Percentiles rank a stretch among this genome's conserved stretches.
These are phyloP conservation scores for Mayetiola destructor DNA, from an alignment of 2,888 invertebrate genomes.

Conservation along the genomic window DNA sequence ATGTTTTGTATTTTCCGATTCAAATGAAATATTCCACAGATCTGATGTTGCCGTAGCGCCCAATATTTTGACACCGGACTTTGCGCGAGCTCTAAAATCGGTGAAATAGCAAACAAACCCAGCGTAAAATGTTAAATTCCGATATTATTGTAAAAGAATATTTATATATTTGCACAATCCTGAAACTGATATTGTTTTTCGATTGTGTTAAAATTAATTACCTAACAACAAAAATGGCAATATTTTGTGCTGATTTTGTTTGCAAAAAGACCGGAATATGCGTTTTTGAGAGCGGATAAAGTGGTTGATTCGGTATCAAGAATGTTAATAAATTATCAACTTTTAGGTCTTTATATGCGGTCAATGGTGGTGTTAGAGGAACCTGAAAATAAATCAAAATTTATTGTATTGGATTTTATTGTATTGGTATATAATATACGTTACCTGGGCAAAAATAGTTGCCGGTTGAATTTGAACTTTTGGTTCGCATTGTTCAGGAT, in stretches of 20 bases:
- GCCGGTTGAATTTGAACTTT: constrained; percentile 56
- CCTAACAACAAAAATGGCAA: constrained; percentile 76
- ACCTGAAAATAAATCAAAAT: constrained; percentile 32
- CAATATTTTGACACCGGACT: constrained; percentile 71
- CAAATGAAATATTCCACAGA: constrained; percentile 78
- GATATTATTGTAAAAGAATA: too few species aligned
- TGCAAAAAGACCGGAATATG: constrained; percentile 82
- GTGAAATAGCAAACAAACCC: constrained; percentile 17
- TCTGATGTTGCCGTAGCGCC: constrained; percentile 64
- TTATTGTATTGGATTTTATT: neutral
- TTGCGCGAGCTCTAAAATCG: constrained; percentile 67
- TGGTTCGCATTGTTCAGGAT: constrained; percentile 56
- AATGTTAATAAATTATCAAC: constrained; percentile 73
- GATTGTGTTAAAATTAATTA: constrained; percentile 34
- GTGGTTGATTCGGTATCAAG: constrained; percentile 71
- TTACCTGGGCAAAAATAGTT: constrained; percentile 39
- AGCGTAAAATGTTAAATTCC: too few species aligned
- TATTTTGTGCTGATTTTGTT: constrained; percentile 48
- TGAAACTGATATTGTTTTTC: neutral
- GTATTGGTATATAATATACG: neutral
- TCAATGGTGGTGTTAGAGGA: constrained; percentile 60
- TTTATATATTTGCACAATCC: neutral
- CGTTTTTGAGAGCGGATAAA: constrained; percentile 78
- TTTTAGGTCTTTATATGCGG: constrained; percentile 70
- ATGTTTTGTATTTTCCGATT: constrained; percentile 64